Evolutionary conservation across 2,888 invertebrate species (phyloP), one percentile per base, ranked within the genome.

Genomic region (Coenonympha glycerion): DNA sequence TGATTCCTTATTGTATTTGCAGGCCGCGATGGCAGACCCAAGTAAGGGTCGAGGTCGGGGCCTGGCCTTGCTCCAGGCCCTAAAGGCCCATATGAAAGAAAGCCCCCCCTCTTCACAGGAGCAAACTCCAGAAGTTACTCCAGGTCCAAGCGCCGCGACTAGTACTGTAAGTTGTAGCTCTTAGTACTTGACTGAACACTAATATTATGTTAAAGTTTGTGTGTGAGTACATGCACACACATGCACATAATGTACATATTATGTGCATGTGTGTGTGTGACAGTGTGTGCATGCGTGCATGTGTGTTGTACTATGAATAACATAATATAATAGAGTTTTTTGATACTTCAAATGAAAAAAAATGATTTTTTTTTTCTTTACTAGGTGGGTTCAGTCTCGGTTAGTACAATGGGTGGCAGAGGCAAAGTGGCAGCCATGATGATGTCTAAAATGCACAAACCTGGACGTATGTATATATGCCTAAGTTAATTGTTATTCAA

Each of bases 21-120:
- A 65, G 63, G 48, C 53, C 26, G 65, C 34, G 21, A 84, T 84
- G 83, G 68, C 72, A 15, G 84, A 85, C 31, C 66, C 68, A 24
- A 63, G 63, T 2, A 78, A 66, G 55, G 84, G 86, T 28, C 76
- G 82, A 26, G 86, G 86, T 6, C 70, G 86, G 48, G 85, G 86
- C 58, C 55, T 81, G 42, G 77, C 78, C 44, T 64, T 84, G 50
- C 67, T 86, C 6, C 70, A 79, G 61, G 75, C 78, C 28, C 57
- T 84, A 21, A 81, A 75, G 55, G 61, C 74, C 0, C 77, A 81
- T 39, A 63, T 64, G 54, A 62, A 61, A 56, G 71, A 69, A 2
- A 66, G 73, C 2, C 62, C 67, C 6, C 61, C 69, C 19, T 26
- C 65, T 0, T 66, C 76, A 6, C 65, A 69, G 16, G 69, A 70